A percentile compares a stretch with the other conserved stretches of the same genome.
phyloP scores from a whole-genome alignment of 1,140 invertebrate species.

The Cotesia vestalis region DNA sequence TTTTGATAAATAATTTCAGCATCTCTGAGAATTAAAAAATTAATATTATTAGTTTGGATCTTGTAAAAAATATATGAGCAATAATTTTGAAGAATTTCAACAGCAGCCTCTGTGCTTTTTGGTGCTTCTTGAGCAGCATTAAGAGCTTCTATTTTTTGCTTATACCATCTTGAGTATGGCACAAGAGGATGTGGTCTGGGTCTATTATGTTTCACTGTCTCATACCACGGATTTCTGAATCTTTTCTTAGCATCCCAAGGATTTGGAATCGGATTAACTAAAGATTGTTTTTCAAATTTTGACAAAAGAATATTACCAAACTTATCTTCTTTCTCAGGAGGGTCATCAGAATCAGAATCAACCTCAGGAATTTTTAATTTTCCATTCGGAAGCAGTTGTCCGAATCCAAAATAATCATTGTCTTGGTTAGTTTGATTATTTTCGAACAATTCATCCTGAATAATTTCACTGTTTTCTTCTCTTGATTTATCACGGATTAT shows the following conservation, averaged over 20 bases:
- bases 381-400: slow-evolving; percentile 48
- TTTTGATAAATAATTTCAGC: slow-evolving; percentile 67
- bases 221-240: slow-evolving; percentile 29
- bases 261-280: background rate
- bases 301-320: slow-evolving; percentile 20
- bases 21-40: slow-evolving; percentile 58
- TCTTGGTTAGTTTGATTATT: slow-evolving; percentile 16
- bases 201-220: background rate
- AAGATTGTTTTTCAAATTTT: slow-evolving; percentile 16
- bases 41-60: background rate
- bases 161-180: too few species aligned
- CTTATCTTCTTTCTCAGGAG: background rate
- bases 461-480: too few species aligned
- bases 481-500: too few species aligned
- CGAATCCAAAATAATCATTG: slow-evolving; percentile 50
- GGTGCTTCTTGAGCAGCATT: too few species aligned
- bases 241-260: slow-evolving; percentile 1
- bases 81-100: too few species aligned
- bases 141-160: too few species aligned
- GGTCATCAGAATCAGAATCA: background rate
- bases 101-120: too few species aligned
- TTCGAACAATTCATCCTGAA: background rate
- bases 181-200: too few species aligned
- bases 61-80: slow-evolving; percentile 8
- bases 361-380: slow-evolving; percentile 47